Evolutionary conservation across 2,888 invertebrate species (phyloP), one percentile per base, ranked within the genome.

Genomic region (Epiblema foenella): DNA sequence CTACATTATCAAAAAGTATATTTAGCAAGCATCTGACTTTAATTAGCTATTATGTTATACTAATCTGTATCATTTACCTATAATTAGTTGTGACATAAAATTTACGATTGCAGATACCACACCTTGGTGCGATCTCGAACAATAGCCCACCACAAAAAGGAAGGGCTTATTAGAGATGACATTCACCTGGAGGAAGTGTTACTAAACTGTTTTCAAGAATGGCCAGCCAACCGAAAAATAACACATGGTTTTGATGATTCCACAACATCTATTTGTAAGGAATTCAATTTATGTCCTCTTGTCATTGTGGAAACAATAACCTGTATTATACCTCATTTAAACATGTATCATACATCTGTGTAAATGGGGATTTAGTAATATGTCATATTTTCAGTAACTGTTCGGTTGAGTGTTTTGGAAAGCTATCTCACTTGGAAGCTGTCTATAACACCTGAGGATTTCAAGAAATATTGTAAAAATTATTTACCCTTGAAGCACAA

Each of bases 401-500:
- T 94, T 49, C 85, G 93, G 24, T 85, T 89, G 76, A 87, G 84
- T 81, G 83, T 93, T 1, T 79, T 93, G 72, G 84, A 89, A 77
- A 85, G 85, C 73, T 91, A 86, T 73, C 79, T 94, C 0, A 79
- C 83, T 46, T 89, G 91, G 89, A 87, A 85, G 76, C 76, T 93
- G 10, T 79, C 85, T 18, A 81, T 90, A 51, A 81, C 89, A 42
- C 68, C 80, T 56, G 89, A 87, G 60, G 85, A 89, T 68, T 91
- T 93, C 73, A 74, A 83, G 51, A 88, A 89, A 68, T 90, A 89
- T 71, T 89, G 90, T 69, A 86, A 78, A 72, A 85, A 89, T 72
- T 93, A 93, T 73, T 75, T 89, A 49, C 89, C 90, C 0, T 62
- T 93, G 3, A 88, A 83, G 75, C 93, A 93, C 75, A 90, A 86